These are phyloP conservation scores for Acrocyrtus sp. DNA, from an alignment of 2,888 invertebrate species.

Conservation along the genomic window DNA sequence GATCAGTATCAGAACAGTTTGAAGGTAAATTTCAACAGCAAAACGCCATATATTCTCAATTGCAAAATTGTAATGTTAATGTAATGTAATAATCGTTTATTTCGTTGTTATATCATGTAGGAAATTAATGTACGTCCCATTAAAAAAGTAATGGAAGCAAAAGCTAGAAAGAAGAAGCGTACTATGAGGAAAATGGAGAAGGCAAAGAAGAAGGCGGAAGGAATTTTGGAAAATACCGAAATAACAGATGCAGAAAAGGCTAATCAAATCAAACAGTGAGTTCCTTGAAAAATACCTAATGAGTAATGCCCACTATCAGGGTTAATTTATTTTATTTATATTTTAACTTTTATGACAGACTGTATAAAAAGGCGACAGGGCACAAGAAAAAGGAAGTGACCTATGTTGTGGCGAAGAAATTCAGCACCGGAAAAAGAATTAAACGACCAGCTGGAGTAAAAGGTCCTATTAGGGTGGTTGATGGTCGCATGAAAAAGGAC, in stretches of 20 bases:
- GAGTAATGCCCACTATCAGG: too few species aligned
- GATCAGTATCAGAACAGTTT: constrained; percentile 82
- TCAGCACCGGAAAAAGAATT: constrained; percentile 78
- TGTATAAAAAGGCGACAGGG: constrained; percentile 90
- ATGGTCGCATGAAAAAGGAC: constrained; percentile 96
- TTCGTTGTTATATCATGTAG: constrained; percentile 62
- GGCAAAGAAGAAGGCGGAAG: constrained; percentile 95
- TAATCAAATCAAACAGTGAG: constrained; percentile 85
- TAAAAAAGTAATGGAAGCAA: constrained; percentile 98
- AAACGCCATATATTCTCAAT: too few species aligned
- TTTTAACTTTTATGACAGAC: constrained; percentile 68
- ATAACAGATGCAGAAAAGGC: constrained; percentile 93
- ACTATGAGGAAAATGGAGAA: constrained; percentile 86
- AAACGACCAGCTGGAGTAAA: constrained; percentile 87
- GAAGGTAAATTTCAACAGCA: constrained; percentile 52
- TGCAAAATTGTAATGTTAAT: not conserved
- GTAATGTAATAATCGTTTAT: not conserved
- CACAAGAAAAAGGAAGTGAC: constrained; percentile 89
- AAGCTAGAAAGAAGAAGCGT: constrained; percentile 95
- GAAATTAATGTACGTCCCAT: constrained; percentile 95
- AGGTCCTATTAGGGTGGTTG: constrained; percentile 94
- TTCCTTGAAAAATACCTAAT: not conserved
- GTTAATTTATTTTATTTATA: too few species aligned
- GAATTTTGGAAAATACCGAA: constrained; percentile 89
- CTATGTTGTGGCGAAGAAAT: constrained; percentile 94